A percentile compares a stretch with the other conserved stretches of the same genome.
These are phyloP conservation scores for Colletes collaris DNA, from an alignment of 2,888 invertebrate genomes.

Conservation along the genomic window DNA sequence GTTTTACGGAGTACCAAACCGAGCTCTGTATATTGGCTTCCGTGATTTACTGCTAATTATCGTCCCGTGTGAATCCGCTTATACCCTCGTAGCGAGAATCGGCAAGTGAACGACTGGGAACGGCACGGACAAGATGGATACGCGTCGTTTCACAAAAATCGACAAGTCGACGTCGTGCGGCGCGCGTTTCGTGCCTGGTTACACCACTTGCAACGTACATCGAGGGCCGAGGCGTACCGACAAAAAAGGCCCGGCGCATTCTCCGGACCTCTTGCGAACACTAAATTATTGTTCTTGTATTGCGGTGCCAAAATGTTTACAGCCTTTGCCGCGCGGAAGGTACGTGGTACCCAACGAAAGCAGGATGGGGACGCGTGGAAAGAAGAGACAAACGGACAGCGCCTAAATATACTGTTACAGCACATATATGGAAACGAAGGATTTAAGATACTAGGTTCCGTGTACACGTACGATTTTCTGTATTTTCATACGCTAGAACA, in stretches of 20 bases:
- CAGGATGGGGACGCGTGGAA: conserved; percentile 25
- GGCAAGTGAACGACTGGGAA: conserved; percentile 67
- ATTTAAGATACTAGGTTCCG: neutral
- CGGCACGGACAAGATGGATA: conserved; percentile 47
- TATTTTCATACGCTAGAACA: neutral
- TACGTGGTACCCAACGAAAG: conserved; percentile 30
- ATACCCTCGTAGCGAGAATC: conserved; percentile 67
- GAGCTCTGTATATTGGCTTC: conserved; percentile 56
- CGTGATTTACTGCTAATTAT: conserved; percentile 72
- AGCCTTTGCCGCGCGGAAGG: conserved; percentile 59
- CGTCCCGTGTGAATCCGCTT: conserved; percentile 61
- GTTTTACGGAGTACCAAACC: conserved; percentile 59
- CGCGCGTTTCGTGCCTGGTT: conserved; percentile 63
- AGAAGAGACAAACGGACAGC: conserved; percentile 34
- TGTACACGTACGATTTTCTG: neutral
- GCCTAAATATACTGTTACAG: conserved; percentile 19
- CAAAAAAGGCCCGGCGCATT: conserved; percentile 62
- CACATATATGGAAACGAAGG: conserved; percentile 27
- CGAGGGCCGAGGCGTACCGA: conserved; percentile 31
- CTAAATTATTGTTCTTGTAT: conserved; percentile 77
- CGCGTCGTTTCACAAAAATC: conserved; percentile 69
- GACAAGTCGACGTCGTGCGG: conserved; percentile 70
- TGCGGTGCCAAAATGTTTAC: conserved; percentile 80
- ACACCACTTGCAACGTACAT: conserved; percentile 57
- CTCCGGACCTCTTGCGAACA: conserved; percentile 61